Conservation (phyloP, 2,113 vertebrate species). For the Cinclus cinclus region DNA sequence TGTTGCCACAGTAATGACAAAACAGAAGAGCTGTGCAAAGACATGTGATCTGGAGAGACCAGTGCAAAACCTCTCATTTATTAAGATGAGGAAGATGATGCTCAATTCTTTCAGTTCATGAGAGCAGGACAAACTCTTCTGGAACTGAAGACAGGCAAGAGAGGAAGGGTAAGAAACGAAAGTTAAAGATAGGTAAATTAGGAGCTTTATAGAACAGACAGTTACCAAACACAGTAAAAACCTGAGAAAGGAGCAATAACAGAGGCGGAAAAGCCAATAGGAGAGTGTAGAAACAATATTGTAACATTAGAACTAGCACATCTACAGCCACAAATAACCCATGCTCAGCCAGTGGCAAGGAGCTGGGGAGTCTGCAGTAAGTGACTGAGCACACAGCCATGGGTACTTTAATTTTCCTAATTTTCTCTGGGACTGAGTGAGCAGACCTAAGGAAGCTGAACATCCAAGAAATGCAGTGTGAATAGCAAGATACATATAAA, state of each 20-base stretch:
- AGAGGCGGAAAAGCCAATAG: background rate
- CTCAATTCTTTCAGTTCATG: background rate
- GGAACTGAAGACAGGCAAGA: background rate
- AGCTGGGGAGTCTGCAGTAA: background rate
- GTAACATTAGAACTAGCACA: background rate
- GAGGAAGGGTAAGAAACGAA: background rate
- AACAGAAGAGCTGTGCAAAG: constrained; percentile 46
- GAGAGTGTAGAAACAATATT: background rate
- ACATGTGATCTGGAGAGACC: constrained; percentile 15
- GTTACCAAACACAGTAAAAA: background rate
- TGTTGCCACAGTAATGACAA: constrained; percentile 20
- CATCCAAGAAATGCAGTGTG: background rate
- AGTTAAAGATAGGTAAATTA: background rate
- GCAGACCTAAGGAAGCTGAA: background rate
- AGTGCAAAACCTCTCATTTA: background rate
- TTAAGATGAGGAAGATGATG: background rate
- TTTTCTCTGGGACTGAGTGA: background rate
- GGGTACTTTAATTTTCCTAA: background rate
- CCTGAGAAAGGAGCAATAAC: background rate
- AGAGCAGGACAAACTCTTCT: background rate
- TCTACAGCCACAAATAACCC: background rate
- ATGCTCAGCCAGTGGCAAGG: background rate
- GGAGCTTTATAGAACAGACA: background rate
- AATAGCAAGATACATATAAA: background rate
- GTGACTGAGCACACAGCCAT: background rate